Evolutionary conservation across 2,113 vertebrate genomes (phyloP).

Genomic region (Speoplatyrhinus poulsoni): DNA sequence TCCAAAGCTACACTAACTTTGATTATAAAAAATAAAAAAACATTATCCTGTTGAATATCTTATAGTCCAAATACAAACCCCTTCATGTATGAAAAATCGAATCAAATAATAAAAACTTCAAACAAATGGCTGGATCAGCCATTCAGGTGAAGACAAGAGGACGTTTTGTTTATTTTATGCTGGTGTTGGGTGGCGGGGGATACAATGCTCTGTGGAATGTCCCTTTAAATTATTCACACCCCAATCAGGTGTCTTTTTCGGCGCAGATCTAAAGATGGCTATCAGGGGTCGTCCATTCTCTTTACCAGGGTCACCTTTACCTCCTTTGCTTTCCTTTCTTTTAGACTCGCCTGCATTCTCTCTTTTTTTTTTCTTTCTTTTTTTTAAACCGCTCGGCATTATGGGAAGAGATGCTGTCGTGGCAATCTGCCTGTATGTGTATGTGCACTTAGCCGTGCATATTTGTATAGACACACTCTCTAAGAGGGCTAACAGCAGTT

Average conservation of each 20-base stretch:
- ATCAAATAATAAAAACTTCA: slow-evolving; percentile 54
- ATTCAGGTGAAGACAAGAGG: slow-evolving; percentile 70
- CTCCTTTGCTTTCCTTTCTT: slow-evolving; percentile 54
- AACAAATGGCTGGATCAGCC: slow-evolving; percentile 50
- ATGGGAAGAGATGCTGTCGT: slow-evolving; percentile 43
- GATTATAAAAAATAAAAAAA: slow-evolving; percentile 12
- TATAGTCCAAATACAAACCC: slow-evolving; percentile 27
- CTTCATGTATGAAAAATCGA: slow-evolving; percentile 41
- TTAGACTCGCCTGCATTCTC: background rate
- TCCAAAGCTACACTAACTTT: slow-evolving; percentile 13
- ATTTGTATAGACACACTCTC: slow-evolving; percentile 32
- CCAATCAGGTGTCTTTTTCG: slow-evolving; percentile 78
- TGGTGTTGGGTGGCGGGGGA: slow-evolving; percentile 52
- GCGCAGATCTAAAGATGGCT: slow-evolving; percentile 84
- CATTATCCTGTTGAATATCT: slow-evolving; percentile 35
- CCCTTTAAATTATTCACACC: slow-evolving; percentile 82
- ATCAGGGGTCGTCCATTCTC: slow-evolving; percentile 90
- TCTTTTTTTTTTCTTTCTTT: background rate
- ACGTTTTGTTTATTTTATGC: slow-evolving; percentile 71
- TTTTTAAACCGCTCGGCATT: slow-evolving; percentile 4
- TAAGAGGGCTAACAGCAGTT: background rate
- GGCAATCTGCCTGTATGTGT: slow-evolving; percentile 43
- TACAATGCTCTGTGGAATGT: slow-evolving; percentile 71
- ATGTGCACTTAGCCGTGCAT: slow-evolving; percentile 41
- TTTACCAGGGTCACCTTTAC: slow-evolving; percentile 86